These are phyloP conservation scores for Hippocampus kuda DNA, from an alignment of 2,797 vertebrate genomes.

Conservation along the genomic window DNA sequence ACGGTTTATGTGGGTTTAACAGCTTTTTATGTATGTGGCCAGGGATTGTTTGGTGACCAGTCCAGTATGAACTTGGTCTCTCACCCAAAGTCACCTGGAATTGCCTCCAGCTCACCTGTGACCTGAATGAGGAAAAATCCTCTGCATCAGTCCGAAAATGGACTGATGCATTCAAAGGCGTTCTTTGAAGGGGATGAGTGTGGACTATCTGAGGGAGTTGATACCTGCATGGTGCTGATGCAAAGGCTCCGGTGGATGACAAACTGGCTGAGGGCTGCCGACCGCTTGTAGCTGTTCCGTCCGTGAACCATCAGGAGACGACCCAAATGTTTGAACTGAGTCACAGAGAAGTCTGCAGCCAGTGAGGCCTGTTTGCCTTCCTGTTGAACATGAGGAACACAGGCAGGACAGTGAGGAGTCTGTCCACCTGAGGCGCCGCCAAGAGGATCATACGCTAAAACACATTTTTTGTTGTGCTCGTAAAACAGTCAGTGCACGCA, in stretches of 20 bases:
- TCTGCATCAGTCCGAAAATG: background rate
- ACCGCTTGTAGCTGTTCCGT: conserved; percentile 95
- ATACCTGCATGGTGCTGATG: conserved; percentile 98
- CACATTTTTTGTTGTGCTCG: background rate
- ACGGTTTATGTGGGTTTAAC: too few species aligned
- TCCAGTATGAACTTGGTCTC: too few species aligned
- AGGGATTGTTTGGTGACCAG: too few species aligned
- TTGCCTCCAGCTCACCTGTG: background rate
- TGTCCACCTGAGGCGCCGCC: background rate
- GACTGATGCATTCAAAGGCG: background rate
- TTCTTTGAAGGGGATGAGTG: background rate
- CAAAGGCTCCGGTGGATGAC: conserved; percentile 96
- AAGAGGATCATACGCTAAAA: background rate
- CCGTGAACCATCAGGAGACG: conserved; percentile 96
- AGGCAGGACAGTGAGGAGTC: conserved; percentile 10
- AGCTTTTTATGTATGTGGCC: too few species aligned
- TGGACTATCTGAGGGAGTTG: background rate
- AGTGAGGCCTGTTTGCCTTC: conserved; percentile 96
- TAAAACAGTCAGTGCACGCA: background rate
- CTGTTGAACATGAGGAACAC: conserved; percentile 56
- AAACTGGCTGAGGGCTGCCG: conserved; percentile 94
- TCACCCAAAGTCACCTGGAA: background rate
- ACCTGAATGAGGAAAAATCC: background rate
- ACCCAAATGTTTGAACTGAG: conserved; percentile 93
- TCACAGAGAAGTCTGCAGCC: conserved; percentile 95